phyloP scores from a whole-genome alignment of 2,113 vertebrate species.

The Mugil cephalus region DNA sequence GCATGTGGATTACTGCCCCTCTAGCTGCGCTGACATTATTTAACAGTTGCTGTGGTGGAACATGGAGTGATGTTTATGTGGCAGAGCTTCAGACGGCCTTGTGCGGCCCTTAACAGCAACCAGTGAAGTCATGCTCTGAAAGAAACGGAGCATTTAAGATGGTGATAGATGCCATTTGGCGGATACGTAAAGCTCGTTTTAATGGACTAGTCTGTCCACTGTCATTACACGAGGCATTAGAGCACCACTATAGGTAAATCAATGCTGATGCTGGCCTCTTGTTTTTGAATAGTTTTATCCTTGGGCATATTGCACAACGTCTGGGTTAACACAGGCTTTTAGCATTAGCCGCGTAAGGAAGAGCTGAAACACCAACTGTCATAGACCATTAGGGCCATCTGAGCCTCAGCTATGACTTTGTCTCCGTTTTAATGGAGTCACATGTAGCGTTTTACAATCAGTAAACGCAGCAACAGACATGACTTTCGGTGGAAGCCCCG shows the following conservation, averaged over 20 bases:
- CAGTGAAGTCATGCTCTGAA: conserved; percentile 26
- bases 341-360: conserved; percentile 1
- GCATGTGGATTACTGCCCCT: conserved; percentile 31
- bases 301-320: conserved; percentile 15
- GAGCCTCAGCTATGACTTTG: not conserved
- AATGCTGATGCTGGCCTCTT: not conserved
- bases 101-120: conserved; percentile 6
- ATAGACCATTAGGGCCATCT: not conserved
- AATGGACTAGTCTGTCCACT: not conserved
- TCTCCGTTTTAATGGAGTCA: not conserved
- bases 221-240: conserved; percentile 15
- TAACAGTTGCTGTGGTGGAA: conserved; percentile 39
- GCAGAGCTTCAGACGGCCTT: conserved; percentile 7
- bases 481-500: no score
- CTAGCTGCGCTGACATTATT: conserved; percentile 27
- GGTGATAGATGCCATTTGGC: conserved; percentile 14
- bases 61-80: conserved; percentile 29
- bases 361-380: not conserved
- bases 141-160: not conserved
- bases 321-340: conserved; percentile 22
- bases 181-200: not conserved
- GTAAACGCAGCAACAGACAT: not conserved
- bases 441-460: not conserved
- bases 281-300: conserved; percentile 1
- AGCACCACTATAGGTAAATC: not conserved